Conservation (phyloP, 2,113 vertebrate genomes). For the Myrmophylax atrothorax region DNA sequence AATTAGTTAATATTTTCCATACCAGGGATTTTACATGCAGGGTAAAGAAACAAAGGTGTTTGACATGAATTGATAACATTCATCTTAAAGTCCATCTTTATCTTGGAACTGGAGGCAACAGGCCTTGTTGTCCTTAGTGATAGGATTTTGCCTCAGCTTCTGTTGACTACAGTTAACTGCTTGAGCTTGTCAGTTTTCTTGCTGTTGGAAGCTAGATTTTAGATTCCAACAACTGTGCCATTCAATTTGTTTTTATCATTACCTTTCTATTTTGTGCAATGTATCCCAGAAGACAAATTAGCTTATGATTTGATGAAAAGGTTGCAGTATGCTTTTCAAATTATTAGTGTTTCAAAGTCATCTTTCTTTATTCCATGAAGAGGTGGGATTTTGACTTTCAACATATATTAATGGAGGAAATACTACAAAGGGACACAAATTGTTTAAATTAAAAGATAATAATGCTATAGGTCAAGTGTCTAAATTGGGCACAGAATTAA, state of each 20-base stretch:
- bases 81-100: no score
- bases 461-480: not conserved
- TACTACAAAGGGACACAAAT: not conserved
- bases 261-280: not conserved
- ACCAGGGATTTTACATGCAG: no score
- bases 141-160: no score
- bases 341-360: not conserved
- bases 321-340: not conserved
- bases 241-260: fast-evolving
- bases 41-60: no score
- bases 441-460: not conserved
- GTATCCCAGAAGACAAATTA: not conserved
- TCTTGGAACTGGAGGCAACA: no score
- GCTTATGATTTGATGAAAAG: not conserved
- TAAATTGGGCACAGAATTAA: not conserved
- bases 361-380: not conserved
- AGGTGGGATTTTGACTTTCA: not conserved
- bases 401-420: not conserved
- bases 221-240: not conserved
- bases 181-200: no score
- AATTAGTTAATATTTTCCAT: no score
- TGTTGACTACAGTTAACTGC: no score
- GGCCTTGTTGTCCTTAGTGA: no score
- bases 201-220: no score
- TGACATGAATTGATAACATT: no score